Evolutionary conservation across 2,113 vertebrate genomes (phyloP).

Genomic region (Oostethus manadensis): DNA sequence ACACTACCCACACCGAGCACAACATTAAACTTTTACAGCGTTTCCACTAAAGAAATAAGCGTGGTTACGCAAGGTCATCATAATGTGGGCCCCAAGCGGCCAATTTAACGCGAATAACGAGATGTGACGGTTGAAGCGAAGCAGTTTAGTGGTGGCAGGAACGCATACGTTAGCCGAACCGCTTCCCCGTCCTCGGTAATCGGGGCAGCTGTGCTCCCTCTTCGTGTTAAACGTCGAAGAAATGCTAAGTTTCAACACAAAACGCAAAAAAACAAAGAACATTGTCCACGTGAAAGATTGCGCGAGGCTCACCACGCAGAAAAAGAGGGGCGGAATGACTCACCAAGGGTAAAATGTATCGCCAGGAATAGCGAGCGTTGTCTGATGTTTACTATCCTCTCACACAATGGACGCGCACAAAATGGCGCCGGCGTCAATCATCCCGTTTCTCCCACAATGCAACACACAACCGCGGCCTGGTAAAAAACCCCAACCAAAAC

Average conservation of each 20-base stretch:
- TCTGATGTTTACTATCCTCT: constrained; percentile 77
- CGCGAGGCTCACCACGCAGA: background rate
- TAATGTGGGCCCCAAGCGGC: constrained; percentile 23
- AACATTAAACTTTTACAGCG: constrained; percentile 54
- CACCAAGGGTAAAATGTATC: constrained; percentile 56
- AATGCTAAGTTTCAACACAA: constrained; percentile 30
- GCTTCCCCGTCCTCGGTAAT: constrained; percentile 20
- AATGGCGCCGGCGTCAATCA: constrained; percentile 78
- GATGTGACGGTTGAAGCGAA: constrained; percentile 9
- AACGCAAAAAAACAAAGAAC: constrained; percentile 22
- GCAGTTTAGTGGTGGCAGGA: constrained; percentile 46
- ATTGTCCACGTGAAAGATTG: constrained; percentile 32
- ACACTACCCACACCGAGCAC: constrained; percentile 35
- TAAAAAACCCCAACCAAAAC: too few relatives aligned
- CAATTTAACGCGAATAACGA: background rate
- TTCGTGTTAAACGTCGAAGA: constrained; percentile 48
- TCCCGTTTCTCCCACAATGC: constrained; percentile 70
- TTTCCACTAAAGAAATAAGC: constrained; percentile 27
- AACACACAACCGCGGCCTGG: constrained; percentile 23
- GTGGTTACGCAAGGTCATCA: constrained; percentile 1
- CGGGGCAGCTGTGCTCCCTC: constrained; percentile 32
- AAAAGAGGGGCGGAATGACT: constrained; percentile 28
- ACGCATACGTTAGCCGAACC: constrained; percentile 54
- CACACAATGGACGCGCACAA: constrained; percentile 76
- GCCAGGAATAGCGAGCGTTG: constrained; percentile 55